phyloP scores from a whole-genome alignment of 2,888 invertebrate species.

The Orthosia gothica region DNA sequence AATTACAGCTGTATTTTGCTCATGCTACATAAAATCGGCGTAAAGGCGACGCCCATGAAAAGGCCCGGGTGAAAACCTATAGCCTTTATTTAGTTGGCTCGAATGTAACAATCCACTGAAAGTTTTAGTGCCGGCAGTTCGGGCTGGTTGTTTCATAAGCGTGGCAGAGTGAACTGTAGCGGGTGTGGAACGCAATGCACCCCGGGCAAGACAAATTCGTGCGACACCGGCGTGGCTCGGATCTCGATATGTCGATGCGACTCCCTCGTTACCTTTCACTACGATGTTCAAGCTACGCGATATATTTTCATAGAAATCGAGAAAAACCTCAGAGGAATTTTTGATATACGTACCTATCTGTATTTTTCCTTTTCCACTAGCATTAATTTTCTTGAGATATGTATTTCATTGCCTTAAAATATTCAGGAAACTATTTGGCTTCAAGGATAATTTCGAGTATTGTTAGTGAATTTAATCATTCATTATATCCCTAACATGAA shows the following conservation, averaged over 20 bases:
- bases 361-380: constrained; percentile 36
- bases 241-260: constrained; percentile 67
- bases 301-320: constrained; percentile 54
- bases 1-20: constrained; percentile 89
- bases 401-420: constrained; percentile 20
- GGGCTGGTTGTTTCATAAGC: constrained; percentile 82
- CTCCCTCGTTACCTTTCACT: constrained; percentile 70
- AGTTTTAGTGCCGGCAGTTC: constrained; percentile 86
- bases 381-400: constrained; percentile 9
- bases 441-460: neutral
- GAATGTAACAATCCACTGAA: constrained; percentile 87
- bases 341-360: constrained; percentile 33
- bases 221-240: constrained; percentile 63
- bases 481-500: neutral
- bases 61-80: constrained; percentile 81
- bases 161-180: constrained; percentile 78
- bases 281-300: constrained; percentile 50
- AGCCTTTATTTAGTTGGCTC: constrained; percentile 87
- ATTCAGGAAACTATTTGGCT: neutral
- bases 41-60: constrained; percentile 88
- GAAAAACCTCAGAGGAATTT: constrained; percentile 34
- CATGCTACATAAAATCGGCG: constrained; percentile 89
- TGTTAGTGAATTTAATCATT: neutral
- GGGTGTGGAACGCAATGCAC: constrained; percentile 77
- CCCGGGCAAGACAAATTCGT: constrained; percentile 77